Base-by-base conservation (phyloP, 2,888 invertebrate genomes). In the Drosophila anceps region DNA sequence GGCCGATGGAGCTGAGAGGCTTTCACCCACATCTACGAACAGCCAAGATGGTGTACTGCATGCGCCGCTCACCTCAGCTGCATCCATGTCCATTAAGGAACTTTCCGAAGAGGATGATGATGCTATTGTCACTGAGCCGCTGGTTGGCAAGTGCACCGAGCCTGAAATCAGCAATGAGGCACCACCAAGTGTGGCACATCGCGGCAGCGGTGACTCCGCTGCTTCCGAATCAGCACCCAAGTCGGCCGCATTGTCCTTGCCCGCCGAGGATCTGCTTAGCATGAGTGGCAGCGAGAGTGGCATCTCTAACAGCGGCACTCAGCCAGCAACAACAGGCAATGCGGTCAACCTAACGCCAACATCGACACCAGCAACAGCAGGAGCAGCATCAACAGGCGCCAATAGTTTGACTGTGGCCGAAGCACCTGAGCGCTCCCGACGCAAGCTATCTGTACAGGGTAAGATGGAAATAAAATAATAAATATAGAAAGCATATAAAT, bases 391-490 rank as follows among this genome's bases (percentile, higher is more conserved):
- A 20, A 27, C 73, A 8, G 75, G 72, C 12, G 69, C 70, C 35
- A 90, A 87, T 57, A 91, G 80, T 64, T 76, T 91, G 53, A 76
- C 76, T 1, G 88, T 91, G 1, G 68, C 81, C 61, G 93, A 93
- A 43, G 84, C 88, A 29, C 88, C 92, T 8, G 91, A 92, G 35
- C 90, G 91, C 62, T 90, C 88, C 24, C 86, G 91, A 18, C 84
- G 93, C 43, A 93, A 93, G 74, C 79, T 93, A 69, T 93, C 93
- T 18, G 93, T 93, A 35, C 93, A 93, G 82, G 93, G 93, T 92
- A 69, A 85, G 82, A 64, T 53, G 35, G 6, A 12, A n/a, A n/a
- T n/a, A n/a, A n/a, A n/a, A n/a, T n/a, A n/a, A n/a, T n/a, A n/a
- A n/a, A 41, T 15, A 37, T 37, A 37, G 15, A 15, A 13, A 1